Evolutionary conservation across 2,113 vertebrate species (phyloP), one percentile per base, ranked within the genome.

Genomic region (Edolisoma coerulescens): DNA sequence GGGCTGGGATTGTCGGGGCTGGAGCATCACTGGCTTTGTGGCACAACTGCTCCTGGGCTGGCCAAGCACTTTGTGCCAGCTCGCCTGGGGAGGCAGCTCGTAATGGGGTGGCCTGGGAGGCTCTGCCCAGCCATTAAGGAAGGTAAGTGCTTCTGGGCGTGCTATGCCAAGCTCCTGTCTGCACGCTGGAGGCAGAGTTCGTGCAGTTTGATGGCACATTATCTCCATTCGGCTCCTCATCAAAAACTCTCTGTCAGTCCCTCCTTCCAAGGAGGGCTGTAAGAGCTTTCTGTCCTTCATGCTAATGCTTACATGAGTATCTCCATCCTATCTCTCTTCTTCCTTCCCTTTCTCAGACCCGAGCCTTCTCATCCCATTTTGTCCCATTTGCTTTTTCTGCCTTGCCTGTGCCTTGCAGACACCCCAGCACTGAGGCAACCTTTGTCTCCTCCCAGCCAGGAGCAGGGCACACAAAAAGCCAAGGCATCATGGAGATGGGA

Each of bases 101-200:
- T 93, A 87, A 95, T 91, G 80, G 47, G 50, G 61, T 3, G 10
- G 67, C 57, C 45, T 69, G 49, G 61, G n/a, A 88, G 41, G 44
- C 37, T 80, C 59, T 91, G 79, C 41, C 50, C 0, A 0, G 79
- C 59, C 79, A 85, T 93, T 94, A 95, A 76, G 37, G 41, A 71
- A 80, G 68, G 67, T 84, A 96, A 94, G 94, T 88, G 92, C 83
- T 65, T 94, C 83, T 80, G 80, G 47, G 35, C 0, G 0, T 1
- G 8, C 64, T 54, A 64, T 90, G 95, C 95, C 95, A 93, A 90
- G 47, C 90, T 84, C 63, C 86, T 87, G 71, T 86, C 88, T 89
- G 86, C 68, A 63, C 0, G 4, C 39, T 86, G 59, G 63, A 95
- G 73, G 94, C 88, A 86, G 68, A 80, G 73, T 70, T 92, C 19